Base-by-base conservation (phyloP, 1,140 invertebrate genomes). In the Capitella teleta region DNA sequence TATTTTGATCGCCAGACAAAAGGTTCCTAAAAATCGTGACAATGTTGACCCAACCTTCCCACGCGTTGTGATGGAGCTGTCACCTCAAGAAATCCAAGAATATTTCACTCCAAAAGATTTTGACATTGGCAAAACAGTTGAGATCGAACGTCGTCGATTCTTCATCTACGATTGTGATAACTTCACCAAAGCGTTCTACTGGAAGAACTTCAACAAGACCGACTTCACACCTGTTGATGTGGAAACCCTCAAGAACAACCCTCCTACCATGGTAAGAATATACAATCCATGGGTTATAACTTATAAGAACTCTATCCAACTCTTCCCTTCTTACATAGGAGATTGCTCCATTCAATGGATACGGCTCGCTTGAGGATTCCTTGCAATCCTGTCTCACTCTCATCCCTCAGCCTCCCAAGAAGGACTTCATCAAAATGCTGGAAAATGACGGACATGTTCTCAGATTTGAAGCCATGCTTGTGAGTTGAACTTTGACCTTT, bases 301-400 rank as follows among this genome's bases (percentile, higher is more conserved):
- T n/a, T n/a, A n/a, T n/a, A n/a, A n/a, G n/a, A n/a, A n/a, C n/a
- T n/a, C n/a, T n/a, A n/a, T n/a, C n/a, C n/a, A n/a, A n/a, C n/a
- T n/a, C n/a, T n/a, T n/a, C n/a, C n/a, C n/a, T n/a, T n/a, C 18
- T 18, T n/a, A n/a, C 5, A n/a, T 55, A 73, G 72, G 70, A 74
- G 61, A 69, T 74, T 50, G 87, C 89, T 10, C 87, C 87, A 1
- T 90, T 87, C 76, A 91, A 90, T 62, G 87, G 87, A 4, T 88
- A 81, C 70, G 89, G 89, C 4, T 80, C 79, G 1, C 82, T 86
- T 55, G 86, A 87, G 61, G 84, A 87, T 69, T 81, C 83, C 0
- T 60, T 85, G 32, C 77, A 80, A 54, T 81, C 79, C 5, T 85
- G 82, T 61, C 69, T 80, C 52, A 77, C 78, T 0, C 69, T 87